Percentiles rank a stretch among this genome's conserved stretches.
Conservation (phyloP, 2,888 invertebrate species). For the Ariolimax columbianus region DNA sequence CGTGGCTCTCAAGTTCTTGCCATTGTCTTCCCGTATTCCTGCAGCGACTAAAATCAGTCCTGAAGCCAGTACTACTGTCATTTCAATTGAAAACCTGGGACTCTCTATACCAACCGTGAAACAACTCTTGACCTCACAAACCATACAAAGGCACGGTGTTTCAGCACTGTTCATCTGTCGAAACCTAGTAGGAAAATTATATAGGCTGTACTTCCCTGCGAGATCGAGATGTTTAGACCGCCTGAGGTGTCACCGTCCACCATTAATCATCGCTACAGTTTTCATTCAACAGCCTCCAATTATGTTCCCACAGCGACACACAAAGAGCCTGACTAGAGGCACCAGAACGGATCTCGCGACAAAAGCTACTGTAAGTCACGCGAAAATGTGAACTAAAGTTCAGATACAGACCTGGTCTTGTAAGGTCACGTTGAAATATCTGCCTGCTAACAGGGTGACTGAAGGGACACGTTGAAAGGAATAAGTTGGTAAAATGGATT, state of each 20-base stretch:
- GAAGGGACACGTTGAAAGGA: not conserved
- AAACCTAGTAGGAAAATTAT: not conserved
- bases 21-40: not conserved
- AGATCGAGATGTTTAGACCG: not conserved
- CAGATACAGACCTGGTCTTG: too few species aligned
- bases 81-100: not conserved
- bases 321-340: not conserved
- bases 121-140: constrained; percentile 16
- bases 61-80: not conserved
- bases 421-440: not conserved
- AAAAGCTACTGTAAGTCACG: not conserved
- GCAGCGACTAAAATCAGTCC: not conserved
- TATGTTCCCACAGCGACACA: not conserved
- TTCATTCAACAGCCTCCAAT: not conserved
- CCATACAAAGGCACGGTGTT: not conserved
- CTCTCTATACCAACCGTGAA: not conserved
- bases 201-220: not conserved
- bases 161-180: not conserved
- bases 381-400: not conserved
- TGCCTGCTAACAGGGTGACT: not conserved
- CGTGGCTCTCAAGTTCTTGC: not conserved
- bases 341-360: not conserved
- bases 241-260: not conserved
- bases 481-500: too few species aligned
- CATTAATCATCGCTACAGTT: not conserved